phyloP scores from a whole-genome alignment of 2,888 invertebrate genomes.

The Penaeus monodon region DNA sequence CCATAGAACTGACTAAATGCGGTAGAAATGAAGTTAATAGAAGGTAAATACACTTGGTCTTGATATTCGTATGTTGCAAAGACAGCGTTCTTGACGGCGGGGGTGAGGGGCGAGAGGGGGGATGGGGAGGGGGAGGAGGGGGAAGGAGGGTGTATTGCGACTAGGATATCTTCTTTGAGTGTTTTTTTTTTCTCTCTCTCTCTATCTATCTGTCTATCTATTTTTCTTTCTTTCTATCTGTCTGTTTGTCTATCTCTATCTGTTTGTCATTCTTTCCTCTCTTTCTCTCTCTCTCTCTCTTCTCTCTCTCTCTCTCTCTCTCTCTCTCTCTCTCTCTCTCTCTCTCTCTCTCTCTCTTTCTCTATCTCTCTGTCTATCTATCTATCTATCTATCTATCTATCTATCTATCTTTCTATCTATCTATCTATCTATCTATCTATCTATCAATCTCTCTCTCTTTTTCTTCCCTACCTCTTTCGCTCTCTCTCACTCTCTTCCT shows the following conservation, averaged over 20 bases:
- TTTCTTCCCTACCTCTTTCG: background rate
- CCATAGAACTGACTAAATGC: no score
- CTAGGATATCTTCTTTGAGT: background rate
- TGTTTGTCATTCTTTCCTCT: background rate
- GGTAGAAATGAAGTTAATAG: no score
- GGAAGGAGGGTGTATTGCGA: background rate
- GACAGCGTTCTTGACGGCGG: no score
- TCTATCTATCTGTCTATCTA: no score
- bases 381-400: background rate
- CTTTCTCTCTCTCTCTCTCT: no score
- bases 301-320: background rate
- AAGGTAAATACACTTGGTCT: no score
- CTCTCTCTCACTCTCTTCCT: background rate
- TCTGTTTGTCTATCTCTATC: background rate
- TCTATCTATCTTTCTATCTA: background rate
- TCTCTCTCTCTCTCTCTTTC: background rate
- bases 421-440: background rate
- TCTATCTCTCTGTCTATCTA: no score
- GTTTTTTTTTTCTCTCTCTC: background rate
- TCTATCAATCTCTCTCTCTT: slow-evolving; percentile 14
- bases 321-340: background rate
- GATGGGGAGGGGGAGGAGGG: no score
- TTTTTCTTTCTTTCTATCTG: no score
- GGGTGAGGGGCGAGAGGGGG: no score
- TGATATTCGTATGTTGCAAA: no score